Base-by-base conservation (phyloP, 1,140 invertebrate genomes). In the Hirudo medicinalis region DNA sequence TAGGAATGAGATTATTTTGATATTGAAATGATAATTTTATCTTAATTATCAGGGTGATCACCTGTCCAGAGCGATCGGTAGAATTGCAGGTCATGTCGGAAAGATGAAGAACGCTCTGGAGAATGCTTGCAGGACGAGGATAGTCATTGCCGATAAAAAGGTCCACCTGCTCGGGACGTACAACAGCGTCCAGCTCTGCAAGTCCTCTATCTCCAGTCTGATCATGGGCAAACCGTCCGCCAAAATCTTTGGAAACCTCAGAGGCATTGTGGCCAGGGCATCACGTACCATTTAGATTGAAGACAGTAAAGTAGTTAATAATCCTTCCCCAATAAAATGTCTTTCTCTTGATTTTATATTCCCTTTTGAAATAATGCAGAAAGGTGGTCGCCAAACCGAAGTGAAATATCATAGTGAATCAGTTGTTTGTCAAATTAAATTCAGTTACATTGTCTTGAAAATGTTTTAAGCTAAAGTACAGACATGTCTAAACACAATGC, bases 71-170 rank as follows among this genome's bases (percentile, higher is more conserved):
- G 95, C 95, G 0, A 92, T 99, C 77, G 96, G 96, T 27, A 86
- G 96, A 76, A 84, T 99, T 60, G 96, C 96, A 20, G 97, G 97
- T 0, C 97, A 98, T 85, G 91, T 92, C 72, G 97, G 96, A 27
- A 87, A 91, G 74, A 99, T 94, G 5, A 99, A 97, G 80, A 97
- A 92, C 78, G 97, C 94, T 3, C 98, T 99, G 79, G 96, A 99
- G 85, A 99, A 99, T 84, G 92, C 91, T 0, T 99, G 96, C 15
- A 98, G 97, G 84, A 98, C 95, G 0, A 88, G 97, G 82, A 97
- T 99, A 77, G 92, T 99, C 27, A 82, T 99, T 70, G 95, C 95
- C 57, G 94, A 98, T 79, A 84, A 82, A 43, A 97, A 96, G 86
- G 91, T 99, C 75, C 95, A 99, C 81, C 92, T 99, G 72, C 84